A percentile compares a stretch with the other conserved stretches of the same genome.
Conservation (phyloP, 2,888 invertebrate species). For the Diachrysia chrysitis region DNA sequence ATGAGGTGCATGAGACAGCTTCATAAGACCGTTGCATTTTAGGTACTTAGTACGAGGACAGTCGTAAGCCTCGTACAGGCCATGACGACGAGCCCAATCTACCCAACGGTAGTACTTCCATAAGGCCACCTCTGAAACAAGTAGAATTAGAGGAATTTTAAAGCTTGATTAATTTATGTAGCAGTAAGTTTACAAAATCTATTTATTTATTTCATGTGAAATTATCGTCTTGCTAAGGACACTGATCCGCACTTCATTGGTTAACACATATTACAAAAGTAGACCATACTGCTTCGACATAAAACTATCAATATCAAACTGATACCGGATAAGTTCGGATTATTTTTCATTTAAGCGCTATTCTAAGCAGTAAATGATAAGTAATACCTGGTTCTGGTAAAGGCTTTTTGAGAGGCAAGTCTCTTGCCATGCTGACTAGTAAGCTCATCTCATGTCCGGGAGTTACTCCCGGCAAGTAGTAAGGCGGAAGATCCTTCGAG, state of each 20-base stretch:
- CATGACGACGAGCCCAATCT: conserved; percentile 81
- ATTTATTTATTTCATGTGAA: no score
- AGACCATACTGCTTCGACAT: not conserved
- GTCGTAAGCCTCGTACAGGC: conserved; percentile 79
- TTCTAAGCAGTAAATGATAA: no score
- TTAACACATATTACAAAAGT: no score
- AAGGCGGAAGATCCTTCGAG: conserved; percentile 69
- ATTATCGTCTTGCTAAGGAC: no score
- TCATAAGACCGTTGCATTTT: conserved; percentile 80
- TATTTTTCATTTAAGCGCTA: no score
- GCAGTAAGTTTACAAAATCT: no score
- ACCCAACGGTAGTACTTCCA: conserved; percentile 85
- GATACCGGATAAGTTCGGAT: no score
- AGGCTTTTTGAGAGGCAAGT: conserved; percentile 82
- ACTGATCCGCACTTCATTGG: no score
- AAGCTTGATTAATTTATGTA: no score
- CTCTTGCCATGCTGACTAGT: conserved; percentile 75
- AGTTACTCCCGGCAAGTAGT: conserved; percentile 77
- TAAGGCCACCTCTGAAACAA: conserved; percentile 71
- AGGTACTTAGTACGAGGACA: conserved; percentile 79
- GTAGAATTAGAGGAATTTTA: not conserved
- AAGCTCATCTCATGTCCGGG: conserved; percentile 78
- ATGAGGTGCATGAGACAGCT: conserved; percentile 81
- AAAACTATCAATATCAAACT: no score
- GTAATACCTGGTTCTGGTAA: conserved; percentile 80